Percentiles rank a stretch among this genome's conserved stretches.
phyloP scores from a whole-genome alignment of 2,888 invertebrate genomes.

The Sesamia inferens region DNA sequence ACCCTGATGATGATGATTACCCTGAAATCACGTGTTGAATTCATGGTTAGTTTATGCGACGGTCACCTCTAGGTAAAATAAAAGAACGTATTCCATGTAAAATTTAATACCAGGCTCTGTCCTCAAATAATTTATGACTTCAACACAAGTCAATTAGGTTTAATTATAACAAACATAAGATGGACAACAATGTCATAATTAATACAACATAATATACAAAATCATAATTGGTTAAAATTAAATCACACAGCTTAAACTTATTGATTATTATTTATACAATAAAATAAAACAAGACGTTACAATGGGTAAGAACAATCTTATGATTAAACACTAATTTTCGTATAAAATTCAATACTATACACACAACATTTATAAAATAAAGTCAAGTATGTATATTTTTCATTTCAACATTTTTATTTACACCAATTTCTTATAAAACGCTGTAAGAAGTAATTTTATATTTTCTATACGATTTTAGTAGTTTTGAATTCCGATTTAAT shows the following conservation, averaged over 20 bases:
- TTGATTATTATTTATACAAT: slow-evolving; percentile 65
- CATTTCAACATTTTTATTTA: slow-evolving; percentile 50
- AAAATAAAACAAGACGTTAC: slow-evolving; percentile 61
- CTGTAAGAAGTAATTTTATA: slow-evolving; percentile 45
- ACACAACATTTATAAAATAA: slow-evolving; percentile 67
- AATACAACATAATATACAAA: slow-evolving; percentile 68
- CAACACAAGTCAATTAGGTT: slow-evolving; percentile 65
- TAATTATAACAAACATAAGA: slow-evolving; percentile 60
- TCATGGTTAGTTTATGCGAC: background rate
- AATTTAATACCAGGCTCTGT: slow-evolving; percentile 80
- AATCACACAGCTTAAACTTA: slow-evolving; percentile 73
- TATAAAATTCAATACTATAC: slow-evolving; percentile 84
- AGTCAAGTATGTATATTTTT: slow-evolving; percentile 53
- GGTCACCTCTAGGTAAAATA: slow-evolving; percentile 43
- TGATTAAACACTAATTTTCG: slow-evolving; percentile 64
- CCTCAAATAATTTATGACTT: slow-evolving; percentile 76
- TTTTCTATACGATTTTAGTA: slow-evolving; percentile 21
- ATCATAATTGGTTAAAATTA: slow-evolving; percentile 67
- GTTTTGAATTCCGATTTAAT: slow-evolving; percentile 8
- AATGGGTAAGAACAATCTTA: slow-evolving; percentile 58
- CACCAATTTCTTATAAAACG: slow-evolving; percentile 56
- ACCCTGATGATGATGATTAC: no score
- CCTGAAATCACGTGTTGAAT: background rate
- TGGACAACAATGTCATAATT: slow-evolving; percentile 64
- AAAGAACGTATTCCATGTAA: slow-evolving; percentile 63